Conservation (phyloP, 2,888 invertebrate genomes). For the Diarsia dahlii region DNA sequence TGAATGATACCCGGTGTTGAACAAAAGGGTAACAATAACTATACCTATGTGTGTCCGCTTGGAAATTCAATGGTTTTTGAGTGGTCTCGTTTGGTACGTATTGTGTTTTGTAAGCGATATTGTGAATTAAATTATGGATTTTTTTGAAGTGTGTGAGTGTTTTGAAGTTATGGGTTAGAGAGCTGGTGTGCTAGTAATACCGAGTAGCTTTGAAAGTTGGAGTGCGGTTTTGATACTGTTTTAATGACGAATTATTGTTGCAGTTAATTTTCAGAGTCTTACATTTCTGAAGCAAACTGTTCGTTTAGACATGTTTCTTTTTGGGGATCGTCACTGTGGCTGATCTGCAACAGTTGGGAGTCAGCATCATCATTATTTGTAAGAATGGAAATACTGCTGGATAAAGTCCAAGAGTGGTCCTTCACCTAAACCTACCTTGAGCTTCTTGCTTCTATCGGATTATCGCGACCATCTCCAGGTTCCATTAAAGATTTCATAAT, state of each 20-base stretch:
- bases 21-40: conserved; percentile 64
- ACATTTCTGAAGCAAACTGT: too few species aligned
- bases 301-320: neutral
- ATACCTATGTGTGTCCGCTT: conserved; percentile 57
- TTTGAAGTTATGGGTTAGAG: conserved; percentile 24
- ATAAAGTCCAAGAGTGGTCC: neutral
- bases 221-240: neutral
- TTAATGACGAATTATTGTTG: neutral
- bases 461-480: neutral
- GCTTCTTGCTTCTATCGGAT: neutral
- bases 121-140: conserved; percentile 62
- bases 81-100: conserved; percentile 55
- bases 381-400: neutral
- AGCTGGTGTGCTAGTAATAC: conserved; percentile 11
- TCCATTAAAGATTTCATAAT: neutral
- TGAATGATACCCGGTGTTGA: conserved; percentile 74
- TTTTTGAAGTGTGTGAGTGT: conserved; percentile 51
- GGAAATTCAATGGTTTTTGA: conserved; percentile 64
- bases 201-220: neutral
- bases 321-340: neutral
- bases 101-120: conserved; percentile 65
- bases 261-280: neutral
- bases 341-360: neutral
- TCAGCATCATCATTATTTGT: neutral
- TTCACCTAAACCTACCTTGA: neutral